These are phyloP conservation scores for Acipenser oxyrinchus DNA, from an alignment of 2,797 vertebrate species.

Conservation along the genomic window DNA sequence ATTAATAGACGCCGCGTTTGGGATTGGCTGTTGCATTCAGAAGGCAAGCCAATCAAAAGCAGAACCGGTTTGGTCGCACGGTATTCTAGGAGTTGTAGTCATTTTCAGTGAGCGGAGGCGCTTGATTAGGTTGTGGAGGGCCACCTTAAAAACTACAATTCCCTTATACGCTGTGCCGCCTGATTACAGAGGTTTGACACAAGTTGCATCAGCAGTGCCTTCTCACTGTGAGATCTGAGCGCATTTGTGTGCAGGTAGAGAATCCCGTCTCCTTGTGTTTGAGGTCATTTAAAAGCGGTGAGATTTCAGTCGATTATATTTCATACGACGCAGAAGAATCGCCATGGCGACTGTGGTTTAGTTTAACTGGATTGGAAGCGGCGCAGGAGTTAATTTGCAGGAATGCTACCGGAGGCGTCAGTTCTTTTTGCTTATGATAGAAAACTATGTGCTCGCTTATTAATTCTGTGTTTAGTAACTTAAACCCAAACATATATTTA, in stretches of 20 bases:
- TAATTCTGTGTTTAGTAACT: background rate
- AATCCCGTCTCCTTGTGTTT: background rate
- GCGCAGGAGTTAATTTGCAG: background rate
- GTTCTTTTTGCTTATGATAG: background rate
- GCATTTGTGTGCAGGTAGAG: background rate
- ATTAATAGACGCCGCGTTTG: too few relatives aligned
- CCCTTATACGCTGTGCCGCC: background rate
- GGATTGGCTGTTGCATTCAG: too few relatives aligned
- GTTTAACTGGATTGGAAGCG: background rate
- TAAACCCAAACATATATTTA: background rate
- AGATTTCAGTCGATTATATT: background rate
- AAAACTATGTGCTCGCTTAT: background rate
- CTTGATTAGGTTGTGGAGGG: background rate
- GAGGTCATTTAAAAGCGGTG: background rate
- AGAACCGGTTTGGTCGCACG: background rate
- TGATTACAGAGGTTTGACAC: background rate
- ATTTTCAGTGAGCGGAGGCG: background rate
- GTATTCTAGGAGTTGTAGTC: background rate
- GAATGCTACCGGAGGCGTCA: background rate
- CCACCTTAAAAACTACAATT: background rate
- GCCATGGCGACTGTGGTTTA: background rate
- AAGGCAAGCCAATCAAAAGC: background rate
- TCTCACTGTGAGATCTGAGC: background rate
- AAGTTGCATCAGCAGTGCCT: constrained; percentile 3
- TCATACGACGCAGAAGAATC: background rate